A percentile compares a stretch with the other conserved stretches of the same genome.
phyloP scores from a whole-genome alignment of 2,113 vertebrate species.

The Perca flavescens region DNA sequence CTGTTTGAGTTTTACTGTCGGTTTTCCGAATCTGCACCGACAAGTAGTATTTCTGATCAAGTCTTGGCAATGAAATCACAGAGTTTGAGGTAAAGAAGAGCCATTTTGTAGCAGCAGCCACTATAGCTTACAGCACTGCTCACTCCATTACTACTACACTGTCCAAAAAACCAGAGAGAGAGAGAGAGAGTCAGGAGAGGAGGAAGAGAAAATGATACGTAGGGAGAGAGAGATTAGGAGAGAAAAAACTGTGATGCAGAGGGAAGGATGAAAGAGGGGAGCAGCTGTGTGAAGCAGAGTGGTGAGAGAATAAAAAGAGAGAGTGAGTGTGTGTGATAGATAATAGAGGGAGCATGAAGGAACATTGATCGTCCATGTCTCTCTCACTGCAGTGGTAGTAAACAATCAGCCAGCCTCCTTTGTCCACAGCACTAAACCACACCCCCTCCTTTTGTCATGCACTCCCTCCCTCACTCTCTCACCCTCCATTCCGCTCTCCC shows the following conservation, averaged over 20 bases:
- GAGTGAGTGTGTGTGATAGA: neutral
- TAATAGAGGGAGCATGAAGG: slow-evolving; percentile 5
- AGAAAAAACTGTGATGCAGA: neutral
- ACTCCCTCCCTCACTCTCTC: slow-evolving; percentile 48
- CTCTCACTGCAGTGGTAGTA: slow-evolving; percentile 78
- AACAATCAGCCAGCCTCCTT: slow-evolving; percentile 84
- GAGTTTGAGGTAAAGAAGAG: slow-evolving; percentile 29
- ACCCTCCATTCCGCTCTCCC: slow-evolving; percentile 1
- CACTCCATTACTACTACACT: slow-evolving; percentile 24
- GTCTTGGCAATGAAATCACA: neutral
- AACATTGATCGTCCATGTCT: slow-evolving; percentile 46
- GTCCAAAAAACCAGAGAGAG: slow-evolving; percentile 3
- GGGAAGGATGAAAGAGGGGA: neutral
- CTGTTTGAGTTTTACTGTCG: neutral
- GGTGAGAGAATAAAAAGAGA: neutral
- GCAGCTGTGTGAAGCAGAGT: slow-evolving; percentile 9
- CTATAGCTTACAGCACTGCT: slow-evolving; percentile 30
- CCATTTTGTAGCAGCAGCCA: slow-evolving; percentile 54
- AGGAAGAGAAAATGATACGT: neutral
- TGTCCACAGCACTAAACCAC: slow-evolving; percentile 84
- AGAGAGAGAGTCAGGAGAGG: neutral
- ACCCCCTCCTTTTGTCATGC: slow-evolving; percentile 84
- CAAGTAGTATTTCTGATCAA: neutral
- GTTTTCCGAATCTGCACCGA: neutral
- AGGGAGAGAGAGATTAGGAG: neutral